Evolutionary conservation across 2,113 vertebrate species (phyloP).

Genomic region (Heliornis fulica): DNA sequence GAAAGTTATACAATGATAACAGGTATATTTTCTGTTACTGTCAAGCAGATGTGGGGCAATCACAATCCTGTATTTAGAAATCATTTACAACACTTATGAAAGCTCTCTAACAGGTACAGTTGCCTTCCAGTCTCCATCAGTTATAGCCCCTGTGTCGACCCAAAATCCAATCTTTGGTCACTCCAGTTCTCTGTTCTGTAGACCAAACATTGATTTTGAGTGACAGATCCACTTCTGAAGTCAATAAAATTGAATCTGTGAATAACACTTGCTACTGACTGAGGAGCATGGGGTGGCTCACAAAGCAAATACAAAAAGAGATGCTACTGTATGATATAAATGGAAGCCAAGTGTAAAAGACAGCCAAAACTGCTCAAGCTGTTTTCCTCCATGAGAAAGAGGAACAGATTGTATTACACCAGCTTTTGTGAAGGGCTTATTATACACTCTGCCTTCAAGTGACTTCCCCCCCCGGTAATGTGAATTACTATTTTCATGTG

Average conservation of each 20-base stretch:
- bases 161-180: neutral
- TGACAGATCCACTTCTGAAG: slow-evolving; percentile 15
- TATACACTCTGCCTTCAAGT: neutral
- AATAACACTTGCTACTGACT: neutral
- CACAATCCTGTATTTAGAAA: neutral
- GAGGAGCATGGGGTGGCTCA: neutral
- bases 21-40: neutral
- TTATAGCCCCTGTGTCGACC: neutral
- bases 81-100: neutral
- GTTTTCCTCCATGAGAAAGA: neutral
- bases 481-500: neutral
- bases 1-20: neutral
- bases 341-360: neutral
- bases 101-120: neutral
- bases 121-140: neutral
- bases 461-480: neutral
- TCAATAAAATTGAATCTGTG: slow-evolving; percentile 31
- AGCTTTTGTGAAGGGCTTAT: neutral
- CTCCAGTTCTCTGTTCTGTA: slow-evolving; percentile 38
- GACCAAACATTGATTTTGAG: slow-evolving; percentile 34
- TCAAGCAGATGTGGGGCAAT: neutral
- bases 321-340: neutral
- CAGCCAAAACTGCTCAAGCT: neutral
- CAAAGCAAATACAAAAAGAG: neutral
- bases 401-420: neutral